Conservation (phyloP, 2,113 vertebrate genomes). For the Atrichornis clamosus region DNA sequence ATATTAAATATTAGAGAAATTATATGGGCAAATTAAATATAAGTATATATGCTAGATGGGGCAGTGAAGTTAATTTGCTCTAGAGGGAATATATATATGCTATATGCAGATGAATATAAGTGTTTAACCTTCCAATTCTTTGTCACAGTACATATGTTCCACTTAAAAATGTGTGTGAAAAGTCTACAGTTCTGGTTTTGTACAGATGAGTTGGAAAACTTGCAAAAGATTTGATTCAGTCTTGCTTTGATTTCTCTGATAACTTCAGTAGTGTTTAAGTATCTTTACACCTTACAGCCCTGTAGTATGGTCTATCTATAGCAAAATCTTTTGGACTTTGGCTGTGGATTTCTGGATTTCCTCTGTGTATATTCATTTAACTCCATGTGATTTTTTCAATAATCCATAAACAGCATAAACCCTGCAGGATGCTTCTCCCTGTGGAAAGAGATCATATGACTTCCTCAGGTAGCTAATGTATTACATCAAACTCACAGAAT, state of each 20-base stretch:
- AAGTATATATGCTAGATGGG: background rate
- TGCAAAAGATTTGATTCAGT: background rate
- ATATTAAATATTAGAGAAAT: background rate
- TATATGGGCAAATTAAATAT: background rate
- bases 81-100: background rate
- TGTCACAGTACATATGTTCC: background rate
- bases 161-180: background rate
- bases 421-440: background rate
- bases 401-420: background rate
- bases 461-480: background rate
- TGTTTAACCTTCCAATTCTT: background rate
- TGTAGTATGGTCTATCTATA: background rate
- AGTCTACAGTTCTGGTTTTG: background rate
- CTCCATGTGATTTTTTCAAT: background rate
- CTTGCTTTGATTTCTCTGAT: background rate
- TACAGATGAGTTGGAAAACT: background rate
- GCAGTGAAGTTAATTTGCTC: background rate
- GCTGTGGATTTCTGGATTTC: background rate
- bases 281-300: no score
- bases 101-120: background rate
- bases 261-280: background rate
- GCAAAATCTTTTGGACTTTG: background rate
- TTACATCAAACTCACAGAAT: background rate
- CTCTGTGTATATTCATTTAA: background rate
- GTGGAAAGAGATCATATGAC: background rate